phyloP scores from a whole-genome alignment of 2,113 vertebrate species.

The Sinocyclocheilus anophthalmus region DNA sequence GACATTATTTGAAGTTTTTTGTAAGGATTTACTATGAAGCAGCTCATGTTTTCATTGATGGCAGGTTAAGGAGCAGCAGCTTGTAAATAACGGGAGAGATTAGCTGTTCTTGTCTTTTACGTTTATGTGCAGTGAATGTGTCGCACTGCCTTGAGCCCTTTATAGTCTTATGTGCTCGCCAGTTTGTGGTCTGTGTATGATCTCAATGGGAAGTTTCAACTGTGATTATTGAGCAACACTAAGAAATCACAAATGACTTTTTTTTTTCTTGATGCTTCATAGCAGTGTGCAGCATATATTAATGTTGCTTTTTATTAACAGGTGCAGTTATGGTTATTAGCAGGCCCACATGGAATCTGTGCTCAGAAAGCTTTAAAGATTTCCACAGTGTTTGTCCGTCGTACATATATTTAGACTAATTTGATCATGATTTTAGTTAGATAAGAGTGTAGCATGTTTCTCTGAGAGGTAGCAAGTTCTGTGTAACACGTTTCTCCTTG shows the following conservation, averaged over 20 bases:
- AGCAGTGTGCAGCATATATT: background rate
- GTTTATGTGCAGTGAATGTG: too few relatives aligned
- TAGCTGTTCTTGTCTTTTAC: too few relatives aligned
- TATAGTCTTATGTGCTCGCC: background rate
- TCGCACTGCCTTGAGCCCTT: background rate
- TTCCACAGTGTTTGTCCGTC: background rate
- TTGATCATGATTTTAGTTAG: too few relatives aligned
- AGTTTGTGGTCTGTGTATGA: background rate
- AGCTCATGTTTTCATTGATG: too few relatives aligned
- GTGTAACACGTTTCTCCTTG: too few relatives aligned
- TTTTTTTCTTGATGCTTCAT: background rate
- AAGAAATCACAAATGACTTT: constrained; percentile 56
- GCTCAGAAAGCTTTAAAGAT: background rate
- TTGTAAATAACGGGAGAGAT: too few relatives aligned
- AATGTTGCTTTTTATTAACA: background rate
- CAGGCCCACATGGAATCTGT: background rate
- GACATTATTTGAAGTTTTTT: constrained; percentile 12
- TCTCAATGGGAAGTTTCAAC: constrained; percentile 30
- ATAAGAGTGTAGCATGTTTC: too few relatives aligned
- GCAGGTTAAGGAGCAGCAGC: too few relatives aligned
- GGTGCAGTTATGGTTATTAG: background rate
- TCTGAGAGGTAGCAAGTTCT: too few relatives aligned
- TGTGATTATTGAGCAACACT: constrained; percentile 40
- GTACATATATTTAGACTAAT: background rate
- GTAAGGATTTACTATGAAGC: background rate